A percentile compares a stretch with the other conserved stretches of the same genome.
Conservation (phyloP, 2,797 vertebrate genomes). For the Phrynocephalus guinanensis region DNA sequence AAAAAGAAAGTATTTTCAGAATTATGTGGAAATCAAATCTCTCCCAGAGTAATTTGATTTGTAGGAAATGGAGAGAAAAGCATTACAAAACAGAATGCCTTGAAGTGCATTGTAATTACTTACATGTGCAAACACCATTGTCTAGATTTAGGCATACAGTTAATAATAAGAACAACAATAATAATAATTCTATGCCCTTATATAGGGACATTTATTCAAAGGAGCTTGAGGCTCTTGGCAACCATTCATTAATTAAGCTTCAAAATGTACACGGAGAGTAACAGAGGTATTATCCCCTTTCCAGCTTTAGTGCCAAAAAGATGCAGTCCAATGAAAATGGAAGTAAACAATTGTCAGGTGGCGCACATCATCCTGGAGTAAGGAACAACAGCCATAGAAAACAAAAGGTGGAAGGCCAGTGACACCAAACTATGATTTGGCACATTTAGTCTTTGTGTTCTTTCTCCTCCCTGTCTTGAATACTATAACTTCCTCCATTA, state of each 20-base stretch:
- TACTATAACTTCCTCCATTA: background rate
- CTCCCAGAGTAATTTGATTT: conserved; percentile 82
- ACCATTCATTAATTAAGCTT: conserved; percentile 40
- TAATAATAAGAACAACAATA: conserved; percentile 69
- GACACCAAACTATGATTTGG: background rate
- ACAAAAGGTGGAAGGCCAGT: background rate
- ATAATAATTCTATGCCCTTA: conserved; percentile 61
- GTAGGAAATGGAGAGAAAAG: conserved; percentile 83
- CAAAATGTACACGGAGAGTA: conserved; percentile 23
- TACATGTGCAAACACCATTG: conserved; percentile 82
- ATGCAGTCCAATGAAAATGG: background rate
- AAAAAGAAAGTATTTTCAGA: conserved; percentile 84
- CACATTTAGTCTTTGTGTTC: background rate
- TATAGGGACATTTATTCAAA: conserved; percentile 45
- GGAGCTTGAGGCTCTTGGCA: conserved; percentile 44
- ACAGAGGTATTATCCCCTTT: background rate
- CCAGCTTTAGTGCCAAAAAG: conserved; percentile 26
- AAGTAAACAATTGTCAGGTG: no score
- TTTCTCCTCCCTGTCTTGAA: background rate
- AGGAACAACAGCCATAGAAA: background rate
- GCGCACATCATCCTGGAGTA: no score
- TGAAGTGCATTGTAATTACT: conserved; percentile 84
- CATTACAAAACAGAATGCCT: conserved; percentile 83
- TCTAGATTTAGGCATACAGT: conserved; percentile 75
- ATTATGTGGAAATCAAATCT: conserved; percentile 85